A percentile compares a stretch with the other conserved stretches of the same genome.
These are phyloP conservation scores for Bos taurus DNA, from an alignment of 2,113 vertebrate species.

Conservation along the genomic window DNA sequence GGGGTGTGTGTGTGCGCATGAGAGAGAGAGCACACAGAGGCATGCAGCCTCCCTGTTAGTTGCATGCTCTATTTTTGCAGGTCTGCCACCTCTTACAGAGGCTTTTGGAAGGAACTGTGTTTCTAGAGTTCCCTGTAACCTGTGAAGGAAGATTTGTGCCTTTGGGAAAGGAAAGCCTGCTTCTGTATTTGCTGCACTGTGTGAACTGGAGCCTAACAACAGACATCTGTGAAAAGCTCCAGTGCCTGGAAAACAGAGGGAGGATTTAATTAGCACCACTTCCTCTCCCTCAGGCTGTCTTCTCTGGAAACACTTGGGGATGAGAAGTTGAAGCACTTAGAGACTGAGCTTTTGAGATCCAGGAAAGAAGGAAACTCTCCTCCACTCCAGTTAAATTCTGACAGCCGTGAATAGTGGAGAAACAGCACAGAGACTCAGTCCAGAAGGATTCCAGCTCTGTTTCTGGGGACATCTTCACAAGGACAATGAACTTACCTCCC, in stretches of 20 bases:
- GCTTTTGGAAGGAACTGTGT: background rate
- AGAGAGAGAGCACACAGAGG: too few relatives aligned
- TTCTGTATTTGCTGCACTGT: constrained; percentile 56
- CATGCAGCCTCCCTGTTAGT: background rate
- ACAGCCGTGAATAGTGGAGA: background rate
- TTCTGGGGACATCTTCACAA: background rate
- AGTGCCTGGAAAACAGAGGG: constrained; percentile 70
- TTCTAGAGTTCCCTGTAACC: constrained; percentile 42
- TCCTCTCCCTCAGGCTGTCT: constrained; percentile 69
- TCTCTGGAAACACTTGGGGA: constrained; percentile 63
- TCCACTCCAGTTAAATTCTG: background rate
- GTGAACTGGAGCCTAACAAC: constrained; percentile 52
- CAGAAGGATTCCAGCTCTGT: background rate
- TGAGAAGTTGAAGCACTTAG: background rate
- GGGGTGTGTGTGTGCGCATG: background rate
- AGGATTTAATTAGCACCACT: constrained; percentile 69
- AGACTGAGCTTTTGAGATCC: constrained; percentile 48
- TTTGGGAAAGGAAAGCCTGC: constrained; percentile 46
- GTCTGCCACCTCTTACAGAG: background rate
- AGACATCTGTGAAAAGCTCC: constrained; percentile 61
- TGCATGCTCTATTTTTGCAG: background rate
- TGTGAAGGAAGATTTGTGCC: constrained; percentile 39
- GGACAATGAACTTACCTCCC: background rate
- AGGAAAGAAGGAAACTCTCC: constrained; percentile 50
- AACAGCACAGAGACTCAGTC: background rate